These are phyloP conservation scores for Pharmacophagus antenor DNA, from an alignment of 2,888 invertebrate species.

Conservation along the genomic window DNA sequence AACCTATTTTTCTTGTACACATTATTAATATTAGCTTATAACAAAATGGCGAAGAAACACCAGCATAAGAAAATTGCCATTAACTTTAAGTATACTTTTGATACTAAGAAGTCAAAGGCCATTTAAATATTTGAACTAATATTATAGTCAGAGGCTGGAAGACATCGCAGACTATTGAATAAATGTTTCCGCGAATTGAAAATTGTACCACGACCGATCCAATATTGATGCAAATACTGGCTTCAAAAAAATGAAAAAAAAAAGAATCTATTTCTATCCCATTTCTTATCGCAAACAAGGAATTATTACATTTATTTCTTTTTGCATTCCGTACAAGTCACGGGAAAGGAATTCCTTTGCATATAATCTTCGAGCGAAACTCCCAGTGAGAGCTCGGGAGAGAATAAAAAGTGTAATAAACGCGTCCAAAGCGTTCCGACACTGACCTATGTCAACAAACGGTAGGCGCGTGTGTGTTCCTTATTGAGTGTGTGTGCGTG, in stretches of 20 bases:
- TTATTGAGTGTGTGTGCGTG: background rate
- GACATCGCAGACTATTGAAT: no score
- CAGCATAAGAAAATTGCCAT: no score
- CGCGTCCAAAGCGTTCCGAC: constrained; percentile 47
- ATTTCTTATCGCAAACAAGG: background rate
- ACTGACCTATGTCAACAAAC: constrained; percentile 77
- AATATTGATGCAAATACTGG: no score
- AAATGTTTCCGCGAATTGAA: no score
- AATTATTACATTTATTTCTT: constrained; percentile 16
- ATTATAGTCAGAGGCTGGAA: no score
- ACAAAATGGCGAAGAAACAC: no score
- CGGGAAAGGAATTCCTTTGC: constrained; percentile 28
- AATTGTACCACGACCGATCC: no score
- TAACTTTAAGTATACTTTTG: no score
- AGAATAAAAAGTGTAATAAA: constrained; percentile 51
- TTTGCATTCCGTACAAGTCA: constrained; percentile 19
- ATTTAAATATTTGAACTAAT: no score
- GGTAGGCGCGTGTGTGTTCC: constrained; percentile 42
- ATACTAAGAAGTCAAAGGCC: no score
- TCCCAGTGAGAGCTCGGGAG: constrained; percentile 29
- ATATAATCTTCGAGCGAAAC: constrained; percentile 24
- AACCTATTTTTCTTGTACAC: no score
- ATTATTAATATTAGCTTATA: no score
- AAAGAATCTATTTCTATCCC: background rate
- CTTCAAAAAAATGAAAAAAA: background rate